Conservation (phyloP, 2,113 vertebrate genomes). For the Centropus unirufus region DNA sequence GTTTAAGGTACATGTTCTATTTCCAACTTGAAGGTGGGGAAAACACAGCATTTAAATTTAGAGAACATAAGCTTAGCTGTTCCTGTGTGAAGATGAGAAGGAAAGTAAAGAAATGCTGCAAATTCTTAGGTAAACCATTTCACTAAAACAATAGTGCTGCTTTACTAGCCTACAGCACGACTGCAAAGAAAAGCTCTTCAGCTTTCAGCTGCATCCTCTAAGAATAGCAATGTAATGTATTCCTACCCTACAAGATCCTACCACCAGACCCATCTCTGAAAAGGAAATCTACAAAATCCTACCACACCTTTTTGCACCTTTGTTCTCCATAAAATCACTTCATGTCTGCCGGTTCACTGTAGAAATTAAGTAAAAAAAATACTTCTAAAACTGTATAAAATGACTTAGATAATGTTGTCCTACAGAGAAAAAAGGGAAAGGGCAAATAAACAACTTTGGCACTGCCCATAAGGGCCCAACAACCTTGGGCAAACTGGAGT, state of each 20-base stretch:
- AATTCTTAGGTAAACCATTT: background rate
- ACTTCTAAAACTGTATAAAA: background rate
- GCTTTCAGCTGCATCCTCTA: background rate
- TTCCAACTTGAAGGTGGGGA: background rate
- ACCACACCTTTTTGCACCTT: background rate
- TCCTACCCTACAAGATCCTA: background rate
- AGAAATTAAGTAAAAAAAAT: background rate
- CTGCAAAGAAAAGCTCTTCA: background rate
- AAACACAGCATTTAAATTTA: background rate
- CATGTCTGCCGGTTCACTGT: background rate
- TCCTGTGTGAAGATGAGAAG: background rate
- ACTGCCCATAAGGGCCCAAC: background rate
- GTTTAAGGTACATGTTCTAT: background rate
- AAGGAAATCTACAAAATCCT: background rate
- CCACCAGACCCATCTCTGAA: background rate
- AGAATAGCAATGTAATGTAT: background rate
- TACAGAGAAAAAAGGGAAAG: background rate
- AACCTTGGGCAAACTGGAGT: fast-evolving
- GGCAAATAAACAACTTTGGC: background rate
- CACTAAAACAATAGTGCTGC: background rate
- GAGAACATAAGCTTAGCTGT: background rate
- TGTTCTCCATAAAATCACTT: background rate
- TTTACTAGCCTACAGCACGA: background rate
- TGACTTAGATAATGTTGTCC: background rate
- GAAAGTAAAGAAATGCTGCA: background rate